A percentile compares a stretch with the other conserved stretches of the same genome.
Conservation (phyloP, 2,113 vertebrate species). For the Typhlomys cinereus region DNA sequence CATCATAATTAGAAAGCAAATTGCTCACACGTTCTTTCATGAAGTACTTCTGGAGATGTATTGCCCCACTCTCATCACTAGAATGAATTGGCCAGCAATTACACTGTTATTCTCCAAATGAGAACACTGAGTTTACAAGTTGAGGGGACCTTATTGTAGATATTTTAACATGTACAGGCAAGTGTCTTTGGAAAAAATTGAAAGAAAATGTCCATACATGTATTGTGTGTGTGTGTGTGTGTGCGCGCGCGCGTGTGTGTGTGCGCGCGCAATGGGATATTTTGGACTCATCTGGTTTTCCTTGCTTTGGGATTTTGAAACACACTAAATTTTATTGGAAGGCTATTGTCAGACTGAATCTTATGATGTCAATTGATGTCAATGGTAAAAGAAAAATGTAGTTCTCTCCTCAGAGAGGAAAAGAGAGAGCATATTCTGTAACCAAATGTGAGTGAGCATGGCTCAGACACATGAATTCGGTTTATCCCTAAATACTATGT, state of each 20-base stretch:
- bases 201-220: background rate
- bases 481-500: background rate
- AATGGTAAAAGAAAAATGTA: background rate
- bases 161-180: background rate
- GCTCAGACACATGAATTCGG: too few species aligned
- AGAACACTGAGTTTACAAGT: background rate
- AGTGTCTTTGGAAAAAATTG: background rate
- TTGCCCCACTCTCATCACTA: too few species aligned
- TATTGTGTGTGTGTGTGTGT: background rate
- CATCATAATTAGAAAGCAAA: background rate
- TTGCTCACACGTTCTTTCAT: background rate
- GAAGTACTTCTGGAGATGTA: background rate
- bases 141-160: background rate
- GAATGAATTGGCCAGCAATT: background rate
- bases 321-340: background rate
- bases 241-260: background rate
- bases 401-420: background rate
- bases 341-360: background rate
- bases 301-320: conserved; percentile 2
- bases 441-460: background rate
- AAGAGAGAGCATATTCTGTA: background rate
- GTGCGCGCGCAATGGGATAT: background rate
- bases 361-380: background rate
- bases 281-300: background rate
- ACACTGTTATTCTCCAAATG: background rate